A percentile compares a stretch with the other conserved stretches of the same genome.
These are phyloP conservation scores for Actias luna DNA, from an alignment of 2,888 invertebrate species.

Conservation along the genomic window DNA sequence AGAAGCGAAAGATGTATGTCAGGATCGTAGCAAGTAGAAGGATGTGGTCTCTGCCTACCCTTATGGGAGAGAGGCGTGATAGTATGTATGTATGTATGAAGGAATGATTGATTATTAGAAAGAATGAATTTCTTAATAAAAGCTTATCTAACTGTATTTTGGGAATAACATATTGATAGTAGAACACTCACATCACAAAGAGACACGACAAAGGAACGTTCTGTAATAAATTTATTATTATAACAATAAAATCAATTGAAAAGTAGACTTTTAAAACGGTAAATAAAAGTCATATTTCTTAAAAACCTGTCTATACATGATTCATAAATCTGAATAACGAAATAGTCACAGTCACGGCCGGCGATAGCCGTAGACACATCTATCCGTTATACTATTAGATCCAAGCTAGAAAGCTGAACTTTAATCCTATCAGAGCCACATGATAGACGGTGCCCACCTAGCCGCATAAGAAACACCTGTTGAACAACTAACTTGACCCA, in stretches of 20 bases:
- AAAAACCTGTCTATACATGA: background rate
- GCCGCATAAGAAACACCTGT: slow-evolving; percentile 19
- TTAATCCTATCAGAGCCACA: slow-evolving; percentile 26
- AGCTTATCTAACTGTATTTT: no score
- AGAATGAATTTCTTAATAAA: no score
- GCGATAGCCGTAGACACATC: slow-evolving; percentile 5
- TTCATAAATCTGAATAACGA: background rate
- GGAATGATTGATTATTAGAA: no score
- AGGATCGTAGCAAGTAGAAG: no score
- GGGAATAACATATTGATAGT: background rate
- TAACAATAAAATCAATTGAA: background rate
- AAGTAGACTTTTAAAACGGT: background rate
- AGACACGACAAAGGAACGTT: background rate
- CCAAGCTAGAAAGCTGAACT: slow-evolving; percentile 27
- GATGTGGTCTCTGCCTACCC: no score
- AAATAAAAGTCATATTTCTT: background rate
- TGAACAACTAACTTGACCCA: slow-evolving; percentile 23
- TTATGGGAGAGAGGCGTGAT: no score
- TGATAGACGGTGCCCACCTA: slow-evolving; percentile 17
- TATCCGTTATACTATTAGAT: slow-evolving; percentile 6
- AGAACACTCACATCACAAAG: background rate
- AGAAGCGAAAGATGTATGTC: no score
- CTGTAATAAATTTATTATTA: background rate
- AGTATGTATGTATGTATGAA: no score
- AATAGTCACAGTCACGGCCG: background rate